Percentiles rank a stretch among this genome's conserved stretches.
Conservation (phyloP, 2,113 vertebrate species). For the Nothobranchius furzeri region DNA sequence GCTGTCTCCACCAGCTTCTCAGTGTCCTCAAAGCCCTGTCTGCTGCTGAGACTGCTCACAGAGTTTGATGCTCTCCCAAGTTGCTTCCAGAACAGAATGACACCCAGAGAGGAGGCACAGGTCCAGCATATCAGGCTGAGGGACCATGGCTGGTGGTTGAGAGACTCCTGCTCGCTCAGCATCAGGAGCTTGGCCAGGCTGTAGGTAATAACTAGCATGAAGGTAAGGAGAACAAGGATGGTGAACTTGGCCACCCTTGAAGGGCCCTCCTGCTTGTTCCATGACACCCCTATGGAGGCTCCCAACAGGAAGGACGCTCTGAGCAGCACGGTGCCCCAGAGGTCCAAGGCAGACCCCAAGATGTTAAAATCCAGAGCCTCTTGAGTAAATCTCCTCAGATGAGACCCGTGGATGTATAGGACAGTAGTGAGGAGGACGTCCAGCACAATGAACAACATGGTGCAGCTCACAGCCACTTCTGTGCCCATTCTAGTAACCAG, state of each 20-base stretch:
- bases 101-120: slow-evolving; percentile 75
- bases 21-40: slow-evolving; percentile 40
- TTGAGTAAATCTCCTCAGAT: slow-evolving; percentile 70
- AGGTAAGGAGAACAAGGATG: slow-evolving; percentile 76
- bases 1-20: slow-evolving; percentile 59
- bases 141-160: slow-evolving; percentile 84
- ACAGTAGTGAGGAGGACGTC: slow-evolving; percentile 84
- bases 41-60: not conserved
- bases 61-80: slow-evolving; percentile 70
- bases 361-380: slow-evolving; percentile 86
- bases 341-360: slow-evolving; percentile 84
- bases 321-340: slow-evolving; percentile 87
- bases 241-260: slow-evolving; percentile 73
- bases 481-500: slow-evolving; percentile 76
- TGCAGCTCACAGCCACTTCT: slow-evolving; percentile 73
- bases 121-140: slow-evolving; percentile 91
- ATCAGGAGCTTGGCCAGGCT: slow-evolving; percentile 89
- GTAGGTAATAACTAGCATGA: slow-evolving; percentile 84
- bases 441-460: slow-evolving; percentile 74
- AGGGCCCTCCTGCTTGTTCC: slow-evolving; percentile 84
- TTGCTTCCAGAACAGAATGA: slow-evolving; percentile 82
- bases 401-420: slow-evolving; percentile 82
- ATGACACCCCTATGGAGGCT: slow-evolving; percentile 84
- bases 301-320: slow-evolving; percentile 85
- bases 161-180: slow-evolving; percentile 81